Base-by-base conservation (phyloP, 2,888 invertebrate genomes). In the Chrysolina haemoptera region DNA sequence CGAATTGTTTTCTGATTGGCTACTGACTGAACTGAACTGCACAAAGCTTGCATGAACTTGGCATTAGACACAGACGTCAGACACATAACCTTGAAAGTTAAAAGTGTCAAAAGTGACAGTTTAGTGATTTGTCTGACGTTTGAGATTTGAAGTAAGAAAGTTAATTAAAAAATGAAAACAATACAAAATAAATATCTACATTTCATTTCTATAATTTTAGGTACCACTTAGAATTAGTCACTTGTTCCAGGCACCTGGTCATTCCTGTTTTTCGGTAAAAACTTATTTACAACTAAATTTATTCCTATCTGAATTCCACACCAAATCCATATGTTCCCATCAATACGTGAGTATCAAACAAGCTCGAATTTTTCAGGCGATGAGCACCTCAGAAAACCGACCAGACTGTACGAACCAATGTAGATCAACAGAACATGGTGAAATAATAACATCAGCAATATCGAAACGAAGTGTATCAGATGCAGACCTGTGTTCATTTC, bases 381-480 rank as follows among this genome's bases (percentile, higher is more conserved):
- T 67, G 67, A 53, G 41, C 16, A 40, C 40, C 40, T 8, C 67
- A 18, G 67, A 67, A 16, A 50, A 48, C 48, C 35, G 41, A 16
- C 81, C 79, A 68, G 91, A 91, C 78, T 94, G 94, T 85, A 92
- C 92, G 0, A 87, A 86, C 50, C 89, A 90, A 78, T 92, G 92
- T 82, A 89, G 86, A 79, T 93, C 92, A 55, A 86, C 89, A 40
- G 86, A 86, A 67, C 92, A 92, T 80, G 92, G 91, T 27, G 89
- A 91, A 76, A 87, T 89, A 40, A 88, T 94, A n/a, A 92, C 91
- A 0, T 89, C 92, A 77, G 91, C 92, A 9, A 89, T 93, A 64
- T 92, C 93, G 0, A 93, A 93, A 85, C 89, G 92, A 78, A 90
- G 90, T 12, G 88, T 92, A 43, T 88, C 88, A 1, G 91, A 93